phyloP scores from a whole-genome alignment of 2,113 vertebrate genomes.

The Etheostoma cragini region DNA sequence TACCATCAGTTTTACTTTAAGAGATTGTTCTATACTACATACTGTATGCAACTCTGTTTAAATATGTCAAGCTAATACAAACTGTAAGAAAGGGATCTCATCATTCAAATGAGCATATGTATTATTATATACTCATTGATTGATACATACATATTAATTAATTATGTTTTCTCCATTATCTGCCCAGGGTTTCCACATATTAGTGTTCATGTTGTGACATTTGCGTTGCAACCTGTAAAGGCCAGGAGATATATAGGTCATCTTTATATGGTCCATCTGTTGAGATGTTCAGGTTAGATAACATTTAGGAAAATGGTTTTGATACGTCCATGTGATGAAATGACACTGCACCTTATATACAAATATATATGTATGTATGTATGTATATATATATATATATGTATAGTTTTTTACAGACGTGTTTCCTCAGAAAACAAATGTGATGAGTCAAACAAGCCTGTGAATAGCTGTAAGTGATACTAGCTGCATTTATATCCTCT shows the following conservation, averaged over 20 bases:
- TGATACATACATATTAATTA: background rate
- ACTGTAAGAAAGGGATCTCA: background rate
- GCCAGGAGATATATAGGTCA: background rate
- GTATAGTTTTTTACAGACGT: too few relatives aligned
- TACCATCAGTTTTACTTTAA: background rate
- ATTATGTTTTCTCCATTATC: background rate
- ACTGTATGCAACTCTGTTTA: background rate
- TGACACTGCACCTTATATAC: background rate
- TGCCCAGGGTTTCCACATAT: background rate
- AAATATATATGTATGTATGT: too few relatives aligned
- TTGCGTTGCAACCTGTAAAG: background rate
- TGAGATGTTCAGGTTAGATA: background rate
- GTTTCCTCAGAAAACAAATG: background rate
- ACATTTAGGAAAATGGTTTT: background rate
- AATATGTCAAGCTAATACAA: background rate
- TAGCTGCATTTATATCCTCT: background rate
- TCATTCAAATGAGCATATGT: background rate
- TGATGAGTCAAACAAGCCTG: background rate
- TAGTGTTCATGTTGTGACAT: constrained; percentile 25
- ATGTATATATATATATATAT: too few relatives aligned
- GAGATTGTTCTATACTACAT: constrained; percentile 1
- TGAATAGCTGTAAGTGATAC: constrained; percentile 5
- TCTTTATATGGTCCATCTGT: background rate
- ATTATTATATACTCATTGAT: background rate
- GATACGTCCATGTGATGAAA: background rate